phyloP scores from a whole-genome alignment of 2,888 invertebrate species.

The Zele albiditarsus region DNA sequence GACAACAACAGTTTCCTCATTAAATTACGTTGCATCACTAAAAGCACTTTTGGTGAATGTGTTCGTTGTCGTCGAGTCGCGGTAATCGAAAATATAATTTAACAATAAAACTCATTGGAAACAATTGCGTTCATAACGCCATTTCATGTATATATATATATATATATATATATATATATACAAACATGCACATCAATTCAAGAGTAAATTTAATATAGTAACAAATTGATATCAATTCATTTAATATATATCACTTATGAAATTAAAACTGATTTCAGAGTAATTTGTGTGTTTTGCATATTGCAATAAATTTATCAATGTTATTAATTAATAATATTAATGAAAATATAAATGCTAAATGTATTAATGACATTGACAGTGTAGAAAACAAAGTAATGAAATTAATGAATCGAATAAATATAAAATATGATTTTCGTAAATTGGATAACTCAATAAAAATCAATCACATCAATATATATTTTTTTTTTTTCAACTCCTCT shows the following conservation, averaged over 20 bases:
- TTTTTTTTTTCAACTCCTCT: not conserved
- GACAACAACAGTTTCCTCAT: constrained; percentile 45
- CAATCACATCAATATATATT: no score
- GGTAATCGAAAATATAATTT: constrained; percentile 19
- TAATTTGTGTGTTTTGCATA: not conserved
- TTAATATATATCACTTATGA: not conserved
- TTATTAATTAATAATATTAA: not conserved
- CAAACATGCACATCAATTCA: not conserved
- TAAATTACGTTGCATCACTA: constrained; percentile 42
- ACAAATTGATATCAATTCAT: not conserved
- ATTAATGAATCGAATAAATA: not conserved
- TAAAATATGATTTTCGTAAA: not conserved
- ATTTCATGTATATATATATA: not conserved
- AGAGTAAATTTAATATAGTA: not conserved
- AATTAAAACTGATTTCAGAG: not conserved
- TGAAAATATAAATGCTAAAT: not conserved
- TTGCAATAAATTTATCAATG: not conserved
- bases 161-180: not conserved
- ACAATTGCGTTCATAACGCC: not conserved
- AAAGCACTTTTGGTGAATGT: constrained; percentile 25
- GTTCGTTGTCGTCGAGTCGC: not conserved
- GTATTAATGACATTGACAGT: not conserved
- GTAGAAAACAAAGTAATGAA: not conserved
- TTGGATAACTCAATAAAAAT: not conserved
- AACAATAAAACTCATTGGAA: not conserved